A percentile compares a stretch with the other conserved stretches of the same genome.
Conservation (phyloP, 2,797 vertebrate species). For the Parauchenoglanis ngamensis region DNA sequence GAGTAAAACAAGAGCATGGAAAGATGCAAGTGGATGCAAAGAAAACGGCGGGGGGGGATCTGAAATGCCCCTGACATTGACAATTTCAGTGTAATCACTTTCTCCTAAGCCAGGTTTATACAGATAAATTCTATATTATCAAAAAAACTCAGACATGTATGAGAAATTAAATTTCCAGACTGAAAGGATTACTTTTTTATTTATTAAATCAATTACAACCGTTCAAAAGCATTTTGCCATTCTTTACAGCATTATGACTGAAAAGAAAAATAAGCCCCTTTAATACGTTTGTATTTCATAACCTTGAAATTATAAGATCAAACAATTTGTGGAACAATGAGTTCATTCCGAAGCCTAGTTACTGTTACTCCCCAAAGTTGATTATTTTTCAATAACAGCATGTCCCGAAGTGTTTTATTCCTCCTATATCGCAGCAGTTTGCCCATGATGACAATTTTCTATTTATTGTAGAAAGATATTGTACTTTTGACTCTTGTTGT, state of each 20-base stretch:
- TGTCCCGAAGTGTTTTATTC: background rate
- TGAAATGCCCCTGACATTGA: slow-evolving; percentile 57
- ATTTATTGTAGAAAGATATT: no score
- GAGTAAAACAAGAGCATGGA: slow-evolving; percentile 71
- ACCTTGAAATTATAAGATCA: background rate
- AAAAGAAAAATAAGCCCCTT: background rate
- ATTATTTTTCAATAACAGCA: background rate
- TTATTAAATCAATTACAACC: background rate
- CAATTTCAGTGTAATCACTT: slow-evolving; percentile 29
- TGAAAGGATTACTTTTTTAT: background rate
- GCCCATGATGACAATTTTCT: background rate
- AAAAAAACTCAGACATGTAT: background rate
- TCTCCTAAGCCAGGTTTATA: background rate
- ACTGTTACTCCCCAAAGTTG: background rate
- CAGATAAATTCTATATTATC: background rate
- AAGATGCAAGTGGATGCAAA: slow-evolving; percentile 69
- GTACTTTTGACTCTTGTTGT: no score
- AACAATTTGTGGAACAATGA: background rate
- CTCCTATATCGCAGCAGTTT: background rate
- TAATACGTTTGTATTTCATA: background rate
- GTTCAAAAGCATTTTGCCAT: slow-evolving; percentile 1
- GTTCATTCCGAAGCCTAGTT: background rate
- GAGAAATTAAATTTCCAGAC: background rate
- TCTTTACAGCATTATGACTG: no score
- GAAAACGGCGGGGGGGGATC: slow-evolving; percentile 44